A percentile compares a stretch with the other conserved stretches of the same genome.
Evolutionary conservation across 2,797 vertebrate genomes (phyloP).

Genomic region (Myotis planiceps): DNA sequence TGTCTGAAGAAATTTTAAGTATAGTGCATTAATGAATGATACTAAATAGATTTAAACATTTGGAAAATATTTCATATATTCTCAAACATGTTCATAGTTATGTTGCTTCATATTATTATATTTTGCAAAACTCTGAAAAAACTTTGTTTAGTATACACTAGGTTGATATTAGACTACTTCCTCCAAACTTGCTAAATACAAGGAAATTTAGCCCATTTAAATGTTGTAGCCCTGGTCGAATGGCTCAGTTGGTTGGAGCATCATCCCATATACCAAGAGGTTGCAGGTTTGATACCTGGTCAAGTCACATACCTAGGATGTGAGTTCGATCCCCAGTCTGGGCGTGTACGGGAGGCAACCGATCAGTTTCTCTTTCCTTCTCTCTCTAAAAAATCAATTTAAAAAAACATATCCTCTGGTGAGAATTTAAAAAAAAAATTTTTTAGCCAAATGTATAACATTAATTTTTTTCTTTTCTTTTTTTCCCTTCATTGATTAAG

Average conservation of each 20-base stretch:
- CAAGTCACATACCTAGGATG: no score
- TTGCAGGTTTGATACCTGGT: not conserved
- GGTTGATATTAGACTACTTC: not conserved
- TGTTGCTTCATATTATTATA: not conserved
- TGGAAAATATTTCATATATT: slow-evolving; percentile 22
- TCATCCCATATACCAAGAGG: not conserved
- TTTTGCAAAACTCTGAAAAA: slow-evolving; percentile 38
- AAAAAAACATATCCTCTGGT: not conserved
- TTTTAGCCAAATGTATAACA: no score
- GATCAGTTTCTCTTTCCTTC: not conserved
- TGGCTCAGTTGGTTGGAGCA: not conserved
- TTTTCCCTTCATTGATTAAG: no score
- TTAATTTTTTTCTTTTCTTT: no score
- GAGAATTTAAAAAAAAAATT: not conserved
- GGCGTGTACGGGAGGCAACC: not conserved
- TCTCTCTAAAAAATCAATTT: not conserved
- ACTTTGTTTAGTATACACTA: not conserved
- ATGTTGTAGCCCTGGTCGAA: not conserved
- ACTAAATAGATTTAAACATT: not conserved
- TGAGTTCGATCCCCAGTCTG: not conserved
- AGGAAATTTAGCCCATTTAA: not conserved
- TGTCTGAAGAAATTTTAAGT: slow-evolving; percentile 48
- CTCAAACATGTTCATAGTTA: not conserved
- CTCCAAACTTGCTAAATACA: not conserved
- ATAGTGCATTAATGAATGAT: not conserved